A percentile compares a stretch with the other conserved stretches of the same genome.
These are phyloP conservation scores for Emmelina monodactyla DNA, from an alignment of 2,888 invertebrate species.

Conservation along the genomic window DNA sequence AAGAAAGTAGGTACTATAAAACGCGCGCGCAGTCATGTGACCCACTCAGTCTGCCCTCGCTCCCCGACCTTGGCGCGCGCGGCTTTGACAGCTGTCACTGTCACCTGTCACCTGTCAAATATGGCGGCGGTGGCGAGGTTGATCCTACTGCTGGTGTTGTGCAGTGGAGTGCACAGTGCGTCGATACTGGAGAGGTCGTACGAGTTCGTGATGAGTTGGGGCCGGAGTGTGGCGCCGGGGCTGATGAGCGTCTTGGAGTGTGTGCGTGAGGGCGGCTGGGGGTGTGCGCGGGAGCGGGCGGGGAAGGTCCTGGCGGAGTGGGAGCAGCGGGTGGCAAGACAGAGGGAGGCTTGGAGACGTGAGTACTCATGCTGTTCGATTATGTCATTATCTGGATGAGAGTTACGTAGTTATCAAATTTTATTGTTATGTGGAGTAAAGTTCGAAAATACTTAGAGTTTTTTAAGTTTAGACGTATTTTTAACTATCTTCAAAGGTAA, in stretches of 20 bases:
- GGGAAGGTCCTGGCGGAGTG: slow-evolving; percentile 56
- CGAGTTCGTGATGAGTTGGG: slow-evolving; percentile 45
- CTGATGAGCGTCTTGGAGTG: slow-evolving; percentile 63
- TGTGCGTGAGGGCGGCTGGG: slow-evolving; percentile 58
- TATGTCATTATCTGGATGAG: no score
- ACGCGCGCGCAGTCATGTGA: slow-evolving; percentile 18
- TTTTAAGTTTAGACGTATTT: no score
- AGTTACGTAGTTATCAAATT: no score
- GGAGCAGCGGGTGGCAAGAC: slow-evolving; percentile 38
- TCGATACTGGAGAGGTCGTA: slow-evolving; percentile 42
- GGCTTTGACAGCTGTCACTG: slow-evolving; percentile 2
- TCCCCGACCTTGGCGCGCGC: neutral
- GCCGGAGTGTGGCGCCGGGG: slow-evolving; percentile 53
- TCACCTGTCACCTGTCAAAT: no score
- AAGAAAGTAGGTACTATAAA: slow-evolving; percentile 40
- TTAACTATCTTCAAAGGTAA: no score
- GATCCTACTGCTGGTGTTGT: slow-evolving; percentile 26
- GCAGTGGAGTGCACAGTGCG: slow-evolving; percentile 33
- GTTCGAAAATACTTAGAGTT: no score
- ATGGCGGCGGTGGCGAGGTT: slow-evolving; percentile 30
- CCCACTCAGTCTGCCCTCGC: slow-evolving; percentile 38
- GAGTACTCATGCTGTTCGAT: no score
- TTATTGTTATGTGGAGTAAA: no score
- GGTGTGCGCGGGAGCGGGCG: slow-evolving; percentile 62
- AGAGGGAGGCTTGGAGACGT: slow-evolving; percentile 51